Conservation (phyloP, 2,113 vertebrate genomes). For the Xiphias gladius region DNA sequence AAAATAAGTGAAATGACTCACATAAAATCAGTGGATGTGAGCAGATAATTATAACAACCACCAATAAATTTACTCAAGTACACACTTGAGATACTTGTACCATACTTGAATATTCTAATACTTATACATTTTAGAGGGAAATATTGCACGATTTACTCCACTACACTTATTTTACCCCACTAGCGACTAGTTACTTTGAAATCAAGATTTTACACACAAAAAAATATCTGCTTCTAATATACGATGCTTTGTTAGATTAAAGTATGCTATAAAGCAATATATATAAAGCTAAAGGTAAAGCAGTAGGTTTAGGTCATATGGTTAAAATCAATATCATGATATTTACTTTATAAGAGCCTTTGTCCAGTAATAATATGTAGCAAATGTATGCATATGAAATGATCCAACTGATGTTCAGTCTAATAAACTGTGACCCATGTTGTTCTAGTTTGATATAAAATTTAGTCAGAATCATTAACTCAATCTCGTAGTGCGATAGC, state of each 20-base stretch:
- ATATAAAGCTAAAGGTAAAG: neutral
- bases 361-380: neutral
- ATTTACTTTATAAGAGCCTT: neutral
- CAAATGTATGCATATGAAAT: neutral
- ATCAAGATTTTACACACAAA: neutral
- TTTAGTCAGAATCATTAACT: neutral
- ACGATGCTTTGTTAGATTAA: neutral
- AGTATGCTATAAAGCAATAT: neutral
- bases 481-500: neutral
- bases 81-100: neutral
- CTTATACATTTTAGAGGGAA: neutral
- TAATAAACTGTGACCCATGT: neutral
- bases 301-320: neutral
- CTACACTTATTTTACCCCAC: neutral
- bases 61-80: neutral
- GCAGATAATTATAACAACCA: neutral
- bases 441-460: neutral
- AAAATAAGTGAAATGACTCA: neutral
- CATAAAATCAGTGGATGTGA: slow-evolving; percentile 2
- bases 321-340: neutral
- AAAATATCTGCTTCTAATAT: neutral
- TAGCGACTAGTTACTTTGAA: neutral
- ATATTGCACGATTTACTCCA: neutral
- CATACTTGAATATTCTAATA: neutral
- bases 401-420: neutral